These are phyloP conservation scores for Gobius niger DNA, from an alignment of 2,113 vertebrate species.

Conservation along the genomic window DNA sequence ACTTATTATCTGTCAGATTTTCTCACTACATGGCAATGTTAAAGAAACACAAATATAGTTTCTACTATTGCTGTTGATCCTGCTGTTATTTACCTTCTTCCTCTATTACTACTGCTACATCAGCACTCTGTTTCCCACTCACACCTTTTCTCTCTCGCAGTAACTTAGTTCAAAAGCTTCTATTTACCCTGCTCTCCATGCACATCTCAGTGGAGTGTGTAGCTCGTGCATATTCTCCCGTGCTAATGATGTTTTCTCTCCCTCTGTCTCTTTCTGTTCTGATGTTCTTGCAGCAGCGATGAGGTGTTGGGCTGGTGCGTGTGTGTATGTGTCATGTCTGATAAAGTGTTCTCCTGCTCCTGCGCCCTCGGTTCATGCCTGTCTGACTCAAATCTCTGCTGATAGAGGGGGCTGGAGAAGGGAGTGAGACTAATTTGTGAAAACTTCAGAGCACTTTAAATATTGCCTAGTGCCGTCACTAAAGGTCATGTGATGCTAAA, in stretches of 20 bases:
- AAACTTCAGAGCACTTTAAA: conserved; percentile 43
- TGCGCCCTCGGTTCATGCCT: conserved; percentile 56
- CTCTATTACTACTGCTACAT: no score
- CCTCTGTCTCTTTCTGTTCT: conserved; percentile 33
- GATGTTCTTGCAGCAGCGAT: conserved; percentile 47
- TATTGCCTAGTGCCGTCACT: no score
- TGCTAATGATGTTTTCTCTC: conserved; percentile 64
- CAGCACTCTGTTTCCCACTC: neutral
- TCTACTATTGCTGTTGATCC: no score
- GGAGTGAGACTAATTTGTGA: conserved; percentile 55
- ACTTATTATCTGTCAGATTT: no score
- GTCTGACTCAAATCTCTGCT: conserved; percentile 59
- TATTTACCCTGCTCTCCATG: conserved; percentile 40
- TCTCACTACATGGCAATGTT: no score
- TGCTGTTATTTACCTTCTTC: neutral
- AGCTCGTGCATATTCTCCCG: conserved; percentile 50
- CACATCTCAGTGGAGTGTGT: conserved; percentile 44
- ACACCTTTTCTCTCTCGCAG: conserved; percentile 8
- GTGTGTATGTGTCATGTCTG: conserved; percentile 58
- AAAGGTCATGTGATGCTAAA: no score
- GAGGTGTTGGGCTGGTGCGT: conserved; percentile 57
- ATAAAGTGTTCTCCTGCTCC: conserved; percentile 63
- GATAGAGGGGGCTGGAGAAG: conserved; percentile 61
- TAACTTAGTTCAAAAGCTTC: conserved; percentile 20
- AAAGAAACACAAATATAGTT: no score